Conservation (phyloP, 2,797 vertebrate genomes). For the Eidolon dupreanum region DNA sequence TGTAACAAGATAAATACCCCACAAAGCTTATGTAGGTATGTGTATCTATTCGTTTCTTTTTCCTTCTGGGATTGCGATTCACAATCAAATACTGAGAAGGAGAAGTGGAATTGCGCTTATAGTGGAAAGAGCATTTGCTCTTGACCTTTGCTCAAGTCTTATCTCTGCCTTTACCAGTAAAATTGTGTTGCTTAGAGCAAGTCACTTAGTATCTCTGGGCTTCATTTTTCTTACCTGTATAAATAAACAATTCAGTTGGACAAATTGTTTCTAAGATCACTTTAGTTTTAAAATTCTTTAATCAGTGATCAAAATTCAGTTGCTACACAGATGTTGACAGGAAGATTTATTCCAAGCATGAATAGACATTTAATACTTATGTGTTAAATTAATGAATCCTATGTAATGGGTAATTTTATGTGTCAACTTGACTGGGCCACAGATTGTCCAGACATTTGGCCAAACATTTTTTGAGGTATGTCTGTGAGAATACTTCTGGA, state of each 20-base stretch:
- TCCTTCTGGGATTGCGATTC: conserved; percentile 73
- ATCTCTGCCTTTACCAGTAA: background rate
- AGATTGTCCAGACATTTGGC: background rate
- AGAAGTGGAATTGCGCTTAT: conserved; percentile 35
- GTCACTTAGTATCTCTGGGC: background rate
- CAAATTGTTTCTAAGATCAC: conserved; percentile 6
- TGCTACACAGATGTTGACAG: background rate
- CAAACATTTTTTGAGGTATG: background rate
- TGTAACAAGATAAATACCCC: conserved; percentile 80
- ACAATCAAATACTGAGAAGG: conserved; percentile 74
- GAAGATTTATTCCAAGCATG: conserved; percentile 27
- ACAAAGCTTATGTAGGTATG: conserved; percentile 63
- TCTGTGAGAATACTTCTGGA: background rate
- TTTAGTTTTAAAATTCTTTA: conserved; percentile 32
- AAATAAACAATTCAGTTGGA: conserved; percentile 38
- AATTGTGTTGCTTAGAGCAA: conserved; percentile 40
- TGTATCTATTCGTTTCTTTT: conserved; percentile 76
- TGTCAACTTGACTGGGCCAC: background rate
- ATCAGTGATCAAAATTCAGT: conserved; percentile 39
- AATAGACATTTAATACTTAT: background rate
- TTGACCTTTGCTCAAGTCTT: conserved; percentile 14
- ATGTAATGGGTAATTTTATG: conserved; percentile 10
- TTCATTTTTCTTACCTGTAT: conserved; percentile 40
- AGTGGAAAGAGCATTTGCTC: background rate
- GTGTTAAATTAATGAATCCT: conserved; percentile 5